Evolutionary conservation across 2,113 vertebrate genomes (phyloP).

Genomic region (Ursus arctos): DNA sequence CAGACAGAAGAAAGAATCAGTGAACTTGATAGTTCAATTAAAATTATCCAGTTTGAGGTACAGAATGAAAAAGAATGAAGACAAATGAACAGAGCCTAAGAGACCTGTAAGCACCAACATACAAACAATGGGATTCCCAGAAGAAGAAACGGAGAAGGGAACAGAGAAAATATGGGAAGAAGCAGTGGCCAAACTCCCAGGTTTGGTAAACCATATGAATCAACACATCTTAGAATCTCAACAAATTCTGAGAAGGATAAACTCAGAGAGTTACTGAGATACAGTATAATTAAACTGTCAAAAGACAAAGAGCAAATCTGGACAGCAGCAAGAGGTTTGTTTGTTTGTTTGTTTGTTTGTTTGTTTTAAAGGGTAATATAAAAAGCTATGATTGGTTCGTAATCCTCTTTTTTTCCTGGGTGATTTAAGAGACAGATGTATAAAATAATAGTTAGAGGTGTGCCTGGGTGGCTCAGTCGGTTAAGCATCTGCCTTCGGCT

Average conservation of each 20-base stretch:
- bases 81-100: neutral
- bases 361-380: neutral
- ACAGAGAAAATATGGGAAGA: neutral
- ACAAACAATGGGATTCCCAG: neutral
- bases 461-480: neutral
- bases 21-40: neutral
- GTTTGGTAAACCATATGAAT: neutral
- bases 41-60: neutral
- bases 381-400: neutral
- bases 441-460: neutral
- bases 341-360: neutral
- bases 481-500: neutral
- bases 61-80: neutral
- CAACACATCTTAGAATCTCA: neutral
- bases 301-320: neutral
- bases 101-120: neutral
- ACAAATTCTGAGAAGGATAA: neutral
- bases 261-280: neutral
- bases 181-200: neutral
- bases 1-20: neutral
- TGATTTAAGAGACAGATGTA: neutral
- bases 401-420: neutral
- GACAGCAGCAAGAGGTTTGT: neutral
- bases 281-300: neutral
- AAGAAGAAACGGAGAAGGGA: neutral